These are phyloP conservation scores for Macquaria australasica DNA, from an alignment of 2,113 vertebrate genomes.

Conservation along the genomic window DNA sequence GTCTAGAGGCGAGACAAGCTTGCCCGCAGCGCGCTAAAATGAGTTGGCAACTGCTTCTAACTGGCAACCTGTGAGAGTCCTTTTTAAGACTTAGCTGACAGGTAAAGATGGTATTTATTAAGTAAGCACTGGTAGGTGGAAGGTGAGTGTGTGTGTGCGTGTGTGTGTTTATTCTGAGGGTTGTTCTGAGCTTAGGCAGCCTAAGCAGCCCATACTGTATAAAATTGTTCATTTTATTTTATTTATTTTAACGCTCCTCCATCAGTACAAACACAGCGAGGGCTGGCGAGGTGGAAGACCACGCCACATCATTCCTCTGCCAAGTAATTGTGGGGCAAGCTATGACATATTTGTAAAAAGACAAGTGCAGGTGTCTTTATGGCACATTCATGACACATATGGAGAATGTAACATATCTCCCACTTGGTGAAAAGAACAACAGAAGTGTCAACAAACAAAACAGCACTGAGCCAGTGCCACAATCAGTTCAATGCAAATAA, in stretches of 20 bases:
- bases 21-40: neutral
- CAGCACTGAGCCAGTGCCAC: neutral
- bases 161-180: neutral
- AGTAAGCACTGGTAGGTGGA: neutral
- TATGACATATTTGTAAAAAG: neutral
- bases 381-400: no score
- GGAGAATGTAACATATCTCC: neutral
- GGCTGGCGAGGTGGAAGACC: neutral
- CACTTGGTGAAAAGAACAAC: neutral
- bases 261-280: neutral
- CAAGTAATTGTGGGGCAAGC: neutral
- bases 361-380: neutral
- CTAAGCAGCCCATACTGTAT: neutral
- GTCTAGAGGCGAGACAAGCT: neutral
- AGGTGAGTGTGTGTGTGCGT: neutral
- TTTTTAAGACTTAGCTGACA: neutral
- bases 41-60: neutral
- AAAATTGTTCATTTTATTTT: neutral
- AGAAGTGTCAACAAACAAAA: no score
- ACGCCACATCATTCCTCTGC: neutral
- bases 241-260: neutral
- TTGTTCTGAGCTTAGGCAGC: neutral
- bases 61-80: neutral
- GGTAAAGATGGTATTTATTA: constrained; percentile 16
- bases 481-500: no score